Base-by-base conservation (phyloP, 2,113 vertebrate genomes). In the Cyprinodon tularosa region DNA sequence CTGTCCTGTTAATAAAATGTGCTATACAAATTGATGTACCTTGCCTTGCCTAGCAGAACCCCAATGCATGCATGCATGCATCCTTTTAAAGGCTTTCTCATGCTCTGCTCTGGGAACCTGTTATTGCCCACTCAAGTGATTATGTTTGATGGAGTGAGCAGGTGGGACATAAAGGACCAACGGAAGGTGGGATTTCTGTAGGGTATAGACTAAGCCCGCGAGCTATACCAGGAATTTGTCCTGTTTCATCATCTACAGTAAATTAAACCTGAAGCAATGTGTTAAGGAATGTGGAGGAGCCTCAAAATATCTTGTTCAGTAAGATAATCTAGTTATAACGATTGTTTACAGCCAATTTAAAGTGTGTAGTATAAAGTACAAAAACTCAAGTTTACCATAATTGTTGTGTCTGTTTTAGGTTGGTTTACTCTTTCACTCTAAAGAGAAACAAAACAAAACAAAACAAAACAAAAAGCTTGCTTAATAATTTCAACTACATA, bases 31-130 rank as follows among this genome's bases (percentile, higher is more conserved):
- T 29, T 29, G 29, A 29, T 29, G 29, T 29, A 29, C 29, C 29
- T 29, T 29, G 29, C 29, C 29, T 29, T 29, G 29, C 68, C 53
- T 39, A 71, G 39, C 48, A 72, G 48, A 48, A n/a, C 39, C 68
- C 36, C 10, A 45, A 89, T 87, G 90, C 89, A 86, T 90, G 86
- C 69, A 79, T 59, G 39, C 62, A 81, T 76, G 78, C 62, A 61
- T 66, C 47, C 67, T 29, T 20, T 62, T 78, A 62, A 88, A 75
- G 71, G 60, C 78, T 48, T 82, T 78, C 81, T 81, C 76, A 88
- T 85, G 79, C 82, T 77, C 59, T 61, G 47, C 70, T 85, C 77
- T 89, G 90, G 88, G 89, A 83, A 47, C 61, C 12, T 57, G 50
- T 57, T 57, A 14, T 15, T n/a, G 50, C 17, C 50, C 72, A 66